phyloP scores from a whole-genome alignment of 2,797 vertebrate genomes.

The Chrysocyon brachyurus region DNA sequence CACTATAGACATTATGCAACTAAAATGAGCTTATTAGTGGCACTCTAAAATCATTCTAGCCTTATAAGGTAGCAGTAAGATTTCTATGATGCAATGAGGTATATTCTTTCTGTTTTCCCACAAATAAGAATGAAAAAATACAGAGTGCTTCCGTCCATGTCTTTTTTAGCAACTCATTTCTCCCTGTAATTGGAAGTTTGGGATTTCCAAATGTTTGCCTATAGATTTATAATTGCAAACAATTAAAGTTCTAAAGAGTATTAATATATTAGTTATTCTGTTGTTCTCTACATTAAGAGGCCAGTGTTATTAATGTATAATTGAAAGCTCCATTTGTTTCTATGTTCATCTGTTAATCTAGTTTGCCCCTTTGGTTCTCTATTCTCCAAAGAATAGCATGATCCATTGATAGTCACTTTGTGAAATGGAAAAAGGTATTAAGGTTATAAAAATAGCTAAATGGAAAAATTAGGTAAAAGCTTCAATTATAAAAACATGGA shows the following conservation, averaged over 20 bases:
- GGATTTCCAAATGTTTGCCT: background rate
- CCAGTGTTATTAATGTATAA: background rate
- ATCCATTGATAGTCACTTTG: background rate
- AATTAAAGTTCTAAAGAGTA: background rate
- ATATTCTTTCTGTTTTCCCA: background rate
- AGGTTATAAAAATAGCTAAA: background rate
- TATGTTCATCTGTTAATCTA: background rate
- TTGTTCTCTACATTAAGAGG: background rate
- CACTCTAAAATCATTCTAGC: background rate
- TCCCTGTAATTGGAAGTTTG: background rate
- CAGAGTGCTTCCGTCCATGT: rapidly evolving
- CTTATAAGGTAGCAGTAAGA: background rate
- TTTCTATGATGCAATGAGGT: background rate
- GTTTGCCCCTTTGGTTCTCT: background rate
- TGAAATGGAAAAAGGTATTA: background rate
- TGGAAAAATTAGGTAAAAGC: background rate
- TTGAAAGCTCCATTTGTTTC: background rate
- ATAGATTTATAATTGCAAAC: background rate
- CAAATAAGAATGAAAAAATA: background rate
- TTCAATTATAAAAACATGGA: background rate
- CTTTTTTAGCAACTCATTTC: background rate
- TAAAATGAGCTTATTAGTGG: background rate
- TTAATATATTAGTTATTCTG: background rate
- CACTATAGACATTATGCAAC: background rate
- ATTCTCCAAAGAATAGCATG: background rate